Base-by-base conservation (phyloP, 1,140 invertebrate genomes). In the Mactra quadrangularis region DNA sequence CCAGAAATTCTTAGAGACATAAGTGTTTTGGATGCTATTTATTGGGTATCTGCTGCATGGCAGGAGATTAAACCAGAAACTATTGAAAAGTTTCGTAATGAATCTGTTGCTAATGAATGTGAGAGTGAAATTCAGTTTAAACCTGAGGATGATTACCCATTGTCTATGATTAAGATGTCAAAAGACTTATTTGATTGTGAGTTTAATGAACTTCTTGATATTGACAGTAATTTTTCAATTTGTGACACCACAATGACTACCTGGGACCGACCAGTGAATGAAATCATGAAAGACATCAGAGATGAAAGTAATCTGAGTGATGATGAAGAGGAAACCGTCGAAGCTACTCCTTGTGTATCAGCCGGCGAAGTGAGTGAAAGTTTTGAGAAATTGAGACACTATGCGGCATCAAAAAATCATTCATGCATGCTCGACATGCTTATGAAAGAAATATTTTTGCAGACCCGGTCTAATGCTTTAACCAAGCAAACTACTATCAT, bases 1-100 rank as follows among this genome's bases (percentile, higher is more conserved):
- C 35, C 62, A 66, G 7, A 66, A 27, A 1, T 66, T 45, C 50
- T 53, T 17, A n/a, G 33, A 52, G n/a, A 50, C 13, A 72, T 72
- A 15, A 3, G 7, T 55, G 11, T 72, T 17, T 45, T 72, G 1
- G 19, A 53, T 50, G 68, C 50, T 22, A 53, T 6, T n/a, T 72
- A 52, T 45, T 22, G 45, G 47, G 33, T 72, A 25, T 25, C 68
- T 27, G 33, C 13, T 9, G 0, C 41, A 2, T 52, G 68, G 1
- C 53, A 33, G 25, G 47, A 72, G 33, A 45, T 52, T 22, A 0
- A 50, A n/a, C 1, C 2, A 31, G n/a, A 7, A 38, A 72, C 45
- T 3, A 72, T 50, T 29, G 13, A 22, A n/a, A 72, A 72, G 29
- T 72, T 33, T 9, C 1, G 9, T 66, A 25, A 60, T n/a, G 22